Evolutionary conservation across 2,797 vertebrate species (phyloP).

Genomic region (Sebastolobus alascanus): DNA sequence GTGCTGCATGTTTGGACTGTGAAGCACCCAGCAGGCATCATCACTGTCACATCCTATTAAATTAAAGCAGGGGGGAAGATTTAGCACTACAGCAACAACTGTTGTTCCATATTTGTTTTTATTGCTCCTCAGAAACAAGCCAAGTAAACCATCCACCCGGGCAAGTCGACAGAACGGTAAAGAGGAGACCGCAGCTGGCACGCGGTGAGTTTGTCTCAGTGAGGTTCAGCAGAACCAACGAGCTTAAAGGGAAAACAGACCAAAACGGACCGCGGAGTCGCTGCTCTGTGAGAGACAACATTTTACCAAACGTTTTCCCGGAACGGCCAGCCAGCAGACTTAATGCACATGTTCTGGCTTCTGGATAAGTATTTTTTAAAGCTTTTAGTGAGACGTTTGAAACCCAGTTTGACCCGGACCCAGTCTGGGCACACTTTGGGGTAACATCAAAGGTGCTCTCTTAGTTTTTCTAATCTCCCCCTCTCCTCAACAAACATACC

Average conservation of each 20-base stretch:
- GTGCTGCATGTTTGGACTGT: slow-evolving; percentile 25
- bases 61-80: slow-evolving; percentile 10
- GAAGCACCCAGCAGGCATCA: slow-evolving; percentile 32
- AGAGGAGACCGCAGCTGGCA: slow-evolving; percentile 82
- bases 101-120: slow-evolving; percentile 68
- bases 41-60: slow-evolving; percentile 52
- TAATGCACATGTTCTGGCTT: background rate
- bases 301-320: slow-evolving; percentile 61
- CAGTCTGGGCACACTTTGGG: background rate
- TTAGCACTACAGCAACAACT: slow-evolving; percentile 49
- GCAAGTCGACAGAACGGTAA: slow-evolving; percentile 89
- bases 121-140: slow-evolving; percentile 88
- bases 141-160: slow-evolving; percentile 91
- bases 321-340: slow-evolving; percentile 20
- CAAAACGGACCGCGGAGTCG: slow-evolving; percentile 31
- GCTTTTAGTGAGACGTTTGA: background rate
- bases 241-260: slow-evolving; percentile 47
- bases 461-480: background rate
- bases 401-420: background rate
- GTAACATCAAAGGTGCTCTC: background rate
- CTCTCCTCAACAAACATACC: background rate
- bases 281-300: slow-evolving; percentile 57
- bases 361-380: background rate
- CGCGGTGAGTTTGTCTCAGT: slow-evolving; percentile 80
- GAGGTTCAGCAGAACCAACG: slow-evolving; percentile 47